Conservation (phyloP, 2,888 invertebrate species). For the Geophilus truncorum region DNA sequence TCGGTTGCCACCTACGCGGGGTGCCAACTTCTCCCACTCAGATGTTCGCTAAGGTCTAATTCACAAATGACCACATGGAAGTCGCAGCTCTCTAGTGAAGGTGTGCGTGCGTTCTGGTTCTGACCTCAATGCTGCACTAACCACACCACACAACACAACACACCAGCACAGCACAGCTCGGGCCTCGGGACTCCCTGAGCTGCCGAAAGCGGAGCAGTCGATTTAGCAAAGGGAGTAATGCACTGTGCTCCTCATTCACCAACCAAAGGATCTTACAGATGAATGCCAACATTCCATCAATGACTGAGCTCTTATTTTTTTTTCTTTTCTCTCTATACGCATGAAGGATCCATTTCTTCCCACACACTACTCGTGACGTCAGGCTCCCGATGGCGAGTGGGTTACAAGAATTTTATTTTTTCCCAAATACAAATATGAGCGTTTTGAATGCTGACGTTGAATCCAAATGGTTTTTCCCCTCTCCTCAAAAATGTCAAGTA, state of each 20-base stretch:
- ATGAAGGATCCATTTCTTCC: slow-evolving; percentile 12
- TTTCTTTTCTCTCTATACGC: neutral
- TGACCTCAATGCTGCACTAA: slow-evolving; percentile 5
- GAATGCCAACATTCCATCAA: slow-evolving; percentile 16
- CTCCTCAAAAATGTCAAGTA: neutral
- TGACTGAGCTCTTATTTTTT: neutral
- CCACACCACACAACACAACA: neutral
- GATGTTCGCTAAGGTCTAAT: neutral
- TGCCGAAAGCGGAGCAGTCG: neutral
- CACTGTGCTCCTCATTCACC: slow-evolving; percentile 15
- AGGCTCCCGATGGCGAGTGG: neutral
- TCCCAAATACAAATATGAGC: neutral
- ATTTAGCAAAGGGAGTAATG: neutral
- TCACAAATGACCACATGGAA: neutral
- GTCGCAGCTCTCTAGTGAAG: neutral
- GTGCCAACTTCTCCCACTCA: neutral
- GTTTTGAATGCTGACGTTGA: neutral
- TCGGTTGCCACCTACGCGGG: neutral
- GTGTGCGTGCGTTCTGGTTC: neutral
- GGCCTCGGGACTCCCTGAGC: neutral
- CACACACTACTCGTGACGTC: neutral
- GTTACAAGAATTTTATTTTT: neutral
- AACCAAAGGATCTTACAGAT: slow-evolving; percentile 7
- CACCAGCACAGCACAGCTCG: too few relatives aligned
- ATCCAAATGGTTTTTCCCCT: neutral